Evolutionary conservation across 1,140 invertebrate genomes (phyloP), one percentile per base, ranked within the genome.

Genomic region (Cryptotermes secundus): DNA sequence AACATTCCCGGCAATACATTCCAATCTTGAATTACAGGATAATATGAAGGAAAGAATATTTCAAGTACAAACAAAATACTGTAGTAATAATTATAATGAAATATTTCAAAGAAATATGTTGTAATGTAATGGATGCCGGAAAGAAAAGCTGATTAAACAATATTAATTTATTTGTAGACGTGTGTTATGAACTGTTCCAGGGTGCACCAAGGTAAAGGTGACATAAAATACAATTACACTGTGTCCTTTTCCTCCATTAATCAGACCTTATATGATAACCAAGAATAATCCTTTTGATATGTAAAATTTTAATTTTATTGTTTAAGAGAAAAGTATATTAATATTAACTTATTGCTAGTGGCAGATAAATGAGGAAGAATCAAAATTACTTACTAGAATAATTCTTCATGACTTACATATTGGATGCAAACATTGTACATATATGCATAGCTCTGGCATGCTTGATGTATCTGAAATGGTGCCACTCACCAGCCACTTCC

Each of bases 51-150:
- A 22, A 49, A 19, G 45, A 49, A 49, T 49, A 22, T 49, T 49
- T 49, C 59, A 72, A 72, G 59, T 72, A 72, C 59, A 72, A 72
- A 72, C 26, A 72, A 72, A 72, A 72, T 72, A 72, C n/a, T 72
- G 31, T 72, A 72, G 59, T 72, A 72, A 31, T 72, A 72, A 72
- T 72, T 72, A 72, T 72, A 59, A 72, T 72, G 59, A 72, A 72
- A 10, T 72, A 72, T n/a, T 72, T 72, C 6, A 31, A n/a, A 31
- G 59, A 72, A 31, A 31, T 72, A 14, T 72, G 59, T 72, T n/a
- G 26, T 72, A 26, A 72, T 72, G 59, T 72, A 72, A 72, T 72
- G n/a, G 26, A 72, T 72, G 59, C 59, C n/a, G 31, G 26, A n/a
- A 14, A 72, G n/a, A 26, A 72, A 72, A 31, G 3, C 59, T 72